Evolutionary conservation across 2,888 invertebrate species (phyloP), one percentile per base, ranked within the genome.

Genomic region (Sicus ferrugineus): DNA sequence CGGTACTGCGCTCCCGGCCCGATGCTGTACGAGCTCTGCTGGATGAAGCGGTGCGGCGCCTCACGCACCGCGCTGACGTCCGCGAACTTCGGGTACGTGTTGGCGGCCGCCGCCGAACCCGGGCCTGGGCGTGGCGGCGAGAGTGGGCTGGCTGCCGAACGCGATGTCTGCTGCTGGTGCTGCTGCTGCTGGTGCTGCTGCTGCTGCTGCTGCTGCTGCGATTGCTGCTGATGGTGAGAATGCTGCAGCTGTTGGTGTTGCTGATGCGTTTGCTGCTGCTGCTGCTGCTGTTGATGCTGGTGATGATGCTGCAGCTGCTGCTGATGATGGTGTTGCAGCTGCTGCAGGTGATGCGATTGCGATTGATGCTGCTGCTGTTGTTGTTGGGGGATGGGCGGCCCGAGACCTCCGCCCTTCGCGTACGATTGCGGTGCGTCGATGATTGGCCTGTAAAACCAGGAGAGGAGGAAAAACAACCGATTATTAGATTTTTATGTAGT

Each of bases 81-180:
- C 5, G 80, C 80, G 69, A 81, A 84, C 73, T 84, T 81, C 46
- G 83, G 80, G 75, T 83, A 85, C 68, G 80, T 81, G 69, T 81
- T 84, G 30, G 82, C 82, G 70, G 82, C 80, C 30, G 81, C 81
- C 59, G 77, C 77, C 50, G 77, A 80, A 65, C 83, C 83, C 19
- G 81, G 80, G 70, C 81, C 83, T 34, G 84, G 81, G 52, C 85
- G 80, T 70, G 85, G 84, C 71, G 85, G 85, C 68, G 85, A 85
- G 69, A 85, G 73, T 63, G 85, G 85, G 80, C 85, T 85, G 75
- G 85, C 84, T 78, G 84, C 83, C 73, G 85, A 81, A 74, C 85
- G 78, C 67, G 84, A 82, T 73, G 81, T 79, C 70, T 80, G 77
- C 68, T 79, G 79, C 48, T 77, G 77, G 23, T 78, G 78, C 1